Conservation (phyloP, 2,888 invertebrate species). For the Troilus luridus region DNA sequence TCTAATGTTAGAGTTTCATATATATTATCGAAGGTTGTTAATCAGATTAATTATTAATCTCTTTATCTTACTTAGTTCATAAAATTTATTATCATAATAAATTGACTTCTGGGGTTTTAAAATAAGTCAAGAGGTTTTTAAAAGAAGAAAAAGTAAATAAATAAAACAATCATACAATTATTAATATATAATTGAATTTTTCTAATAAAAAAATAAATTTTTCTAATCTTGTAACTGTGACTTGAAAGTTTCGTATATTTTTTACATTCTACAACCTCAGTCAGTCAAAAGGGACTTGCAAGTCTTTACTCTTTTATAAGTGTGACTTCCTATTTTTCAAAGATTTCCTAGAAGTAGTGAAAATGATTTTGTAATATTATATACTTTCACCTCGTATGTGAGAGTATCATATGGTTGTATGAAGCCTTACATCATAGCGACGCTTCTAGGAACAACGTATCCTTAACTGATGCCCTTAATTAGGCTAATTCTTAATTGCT, state of each 20-base stretch:
- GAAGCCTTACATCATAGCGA: slow-evolving; percentile 4
- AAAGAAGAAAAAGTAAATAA: too few relatives aligned
- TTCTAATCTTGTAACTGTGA: neutral
- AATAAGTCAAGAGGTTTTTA: too few relatives aligned
- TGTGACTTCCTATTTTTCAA: neutral
- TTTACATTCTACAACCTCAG: neutral
- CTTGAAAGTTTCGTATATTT: neutral
- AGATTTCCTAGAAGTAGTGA: neutral
- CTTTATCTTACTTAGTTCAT: too few relatives aligned
- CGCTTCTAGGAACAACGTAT: neutral
- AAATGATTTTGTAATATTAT: neutral
- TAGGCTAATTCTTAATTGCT: neutral
- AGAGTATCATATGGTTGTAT: neutral
- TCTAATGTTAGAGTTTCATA: too few relatives aligned
- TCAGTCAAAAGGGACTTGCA: neutral
- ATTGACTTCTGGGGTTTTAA: too few relatives aligned
- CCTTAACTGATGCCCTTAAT: neutral
- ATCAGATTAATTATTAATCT: too few relatives aligned
- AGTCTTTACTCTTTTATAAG: neutral
- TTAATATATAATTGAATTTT: neutral
- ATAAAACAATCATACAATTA: too few relatives aligned
- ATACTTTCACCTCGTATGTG: slow-evolving; percentile 4
- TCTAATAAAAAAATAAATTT: neutral
- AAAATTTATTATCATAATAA: too few relatives aligned
- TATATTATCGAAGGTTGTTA: too few relatives aligned